Conservation (phyloP, 2,888 invertebrate species). For the Heliconius ismenius region DNA sequence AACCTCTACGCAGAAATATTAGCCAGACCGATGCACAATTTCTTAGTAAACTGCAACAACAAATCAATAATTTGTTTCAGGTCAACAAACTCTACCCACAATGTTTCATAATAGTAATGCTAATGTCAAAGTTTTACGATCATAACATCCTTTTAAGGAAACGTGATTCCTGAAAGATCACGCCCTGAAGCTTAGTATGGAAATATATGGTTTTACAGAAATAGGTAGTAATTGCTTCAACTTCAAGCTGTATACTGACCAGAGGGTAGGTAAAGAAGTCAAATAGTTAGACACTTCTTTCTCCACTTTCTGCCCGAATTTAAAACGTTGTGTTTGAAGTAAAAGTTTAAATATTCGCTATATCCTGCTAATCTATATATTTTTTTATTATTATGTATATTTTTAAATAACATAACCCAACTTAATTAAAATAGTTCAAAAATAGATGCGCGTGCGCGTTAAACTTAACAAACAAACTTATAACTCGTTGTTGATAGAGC, state of each 20-base stretch:
- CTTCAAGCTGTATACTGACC: too few relatives aligned
- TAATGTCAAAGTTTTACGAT: conserved; percentile 44
- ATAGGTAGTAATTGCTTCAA: too few relatives aligned
- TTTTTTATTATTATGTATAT: too few relatives aligned
- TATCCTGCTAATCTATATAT: too few relatives aligned
- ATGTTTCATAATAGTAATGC: conserved; percentile 38
- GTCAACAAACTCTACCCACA: conserved; percentile 32
- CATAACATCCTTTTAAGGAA: conserved; percentile 49
- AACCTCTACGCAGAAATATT: not conserved
- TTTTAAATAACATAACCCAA: conserved; percentile 29
- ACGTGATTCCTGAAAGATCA: conserved; percentile 49
- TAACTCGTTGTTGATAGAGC: conserved; percentile 51
- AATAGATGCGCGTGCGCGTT: conserved; percentile 61
- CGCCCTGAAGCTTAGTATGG: conserved; percentile 54
- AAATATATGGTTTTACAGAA: conserved; percentile 54
- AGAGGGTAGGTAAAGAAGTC: too few relatives aligned
- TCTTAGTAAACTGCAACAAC: conserved; percentile 15
- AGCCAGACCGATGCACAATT: not conserved
- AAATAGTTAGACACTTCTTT: too few relatives aligned
- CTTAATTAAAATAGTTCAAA: conserved; percentile 60
- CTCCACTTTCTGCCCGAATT: too few relatives aligned
- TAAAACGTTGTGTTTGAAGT: too few relatives aligned
- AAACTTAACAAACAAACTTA: conserved; percentile 61
- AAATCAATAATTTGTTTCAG: conserved; percentile 23
- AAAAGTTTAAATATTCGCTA: too few relatives aligned